These are phyloP conservation scores for Spialia ferax DNA, from an alignment of 2,888 invertebrate genomes.

Conservation along the genomic window DNA sequence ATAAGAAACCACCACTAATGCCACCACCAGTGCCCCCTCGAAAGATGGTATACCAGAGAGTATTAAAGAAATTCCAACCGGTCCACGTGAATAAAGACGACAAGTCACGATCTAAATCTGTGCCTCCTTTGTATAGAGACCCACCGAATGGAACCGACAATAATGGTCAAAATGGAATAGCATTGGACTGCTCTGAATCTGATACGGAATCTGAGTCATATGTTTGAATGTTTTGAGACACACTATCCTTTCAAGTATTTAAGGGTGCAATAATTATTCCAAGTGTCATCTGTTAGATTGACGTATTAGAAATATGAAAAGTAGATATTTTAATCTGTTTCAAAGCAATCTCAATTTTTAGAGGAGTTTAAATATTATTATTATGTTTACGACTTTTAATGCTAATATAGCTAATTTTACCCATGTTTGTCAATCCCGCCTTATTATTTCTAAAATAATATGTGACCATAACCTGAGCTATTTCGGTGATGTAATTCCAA, in stretches of 20 bases:
- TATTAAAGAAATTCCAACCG: slow-evolving; percentile 88
- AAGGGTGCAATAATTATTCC: slow-evolving; percentile 44
- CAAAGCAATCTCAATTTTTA: slow-evolving; percentile 21
- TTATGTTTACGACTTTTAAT: slow-evolving; percentile 40
- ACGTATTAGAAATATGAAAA: neutral
- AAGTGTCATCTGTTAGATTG: slow-evolving; percentile 8
- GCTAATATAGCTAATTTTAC: slow-evolving; percentile 52
- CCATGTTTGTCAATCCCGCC: slow-evolving; percentile 74
- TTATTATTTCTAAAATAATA: slow-evolving; percentile 65
- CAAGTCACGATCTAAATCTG: slow-evolving; percentile 79
- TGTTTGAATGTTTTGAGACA: slow-evolving; percentile 58
- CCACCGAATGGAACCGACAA: slow-evolving; percentile 71
- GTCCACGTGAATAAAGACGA: slow-evolving; percentile 88
- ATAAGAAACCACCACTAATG: slow-evolving; percentile 80
- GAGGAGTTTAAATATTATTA: slow-evolving; percentile 3
- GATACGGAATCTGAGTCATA: slow-evolving; percentile 85
- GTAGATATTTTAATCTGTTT: slow-evolving; percentile 20
- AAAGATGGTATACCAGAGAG: slow-evolving; percentile 79
- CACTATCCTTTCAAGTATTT: slow-evolving; percentile 39
- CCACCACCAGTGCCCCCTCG: slow-evolving; percentile 88
- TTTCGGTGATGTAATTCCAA: slow-evolving; percentile 86
- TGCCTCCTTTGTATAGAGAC: slow-evolving; percentile 77
- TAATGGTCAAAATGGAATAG: slow-evolving; percentile 69
- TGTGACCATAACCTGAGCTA: slow-evolving; percentile 84
- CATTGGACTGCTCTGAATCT: slow-evolving; percentile 79